Base-by-base conservation (phyloP, 2,797 vertebrate genomes). In the Cossypha heuglini region DNA sequence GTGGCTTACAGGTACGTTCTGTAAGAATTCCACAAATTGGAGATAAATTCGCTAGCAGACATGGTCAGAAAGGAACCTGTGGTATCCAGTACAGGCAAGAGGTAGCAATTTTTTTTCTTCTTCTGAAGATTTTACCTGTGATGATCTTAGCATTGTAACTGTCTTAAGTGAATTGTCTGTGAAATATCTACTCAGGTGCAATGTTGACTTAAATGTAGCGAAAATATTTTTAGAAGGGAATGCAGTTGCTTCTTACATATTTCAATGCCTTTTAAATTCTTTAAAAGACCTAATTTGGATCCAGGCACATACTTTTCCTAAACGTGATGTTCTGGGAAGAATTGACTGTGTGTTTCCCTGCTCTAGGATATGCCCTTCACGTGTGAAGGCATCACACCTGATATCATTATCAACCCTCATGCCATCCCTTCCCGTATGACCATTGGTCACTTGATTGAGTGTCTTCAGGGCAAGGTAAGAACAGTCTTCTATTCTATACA, bases 341-440 rank as follows among this genome's bases (percentile, higher is more conserved):
- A 64, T 11, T 88, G 76, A 76, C 21, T 59, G 6, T 74, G 11
- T 66, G 49, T 84, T 79, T 96, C 88, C 42, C 33, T 79, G 38
- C 76, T 95, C 29, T 92, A 99, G 99, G 99, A 99, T 94, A 99
- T 99, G 99, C 99, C 99, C 7, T 99, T 99, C 92, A 99, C 99
- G 7, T 99, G 99, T 72, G 99, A 99, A 96, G 99, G 99, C 45
- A 99, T 99, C 96, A 99, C 99, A 7, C 99, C 99, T 7, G 99
- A 99, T 95, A 99, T 99, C 95, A 99, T 99, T 97, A 99, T 99
- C 97, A 99, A 99, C 88, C 99, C 99, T 28, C 99, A 99, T 57
- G 99, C 99, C 97, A 99, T 99, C 97, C 99, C 99, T 10, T 99
- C 99, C 92, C 98, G 99, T 48, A 99, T 99, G 99, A 99, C 99